Evolutionary conservation across 2,888 invertebrate genomes (phyloP).

Genomic region (Drosophila greeni): DNA sequence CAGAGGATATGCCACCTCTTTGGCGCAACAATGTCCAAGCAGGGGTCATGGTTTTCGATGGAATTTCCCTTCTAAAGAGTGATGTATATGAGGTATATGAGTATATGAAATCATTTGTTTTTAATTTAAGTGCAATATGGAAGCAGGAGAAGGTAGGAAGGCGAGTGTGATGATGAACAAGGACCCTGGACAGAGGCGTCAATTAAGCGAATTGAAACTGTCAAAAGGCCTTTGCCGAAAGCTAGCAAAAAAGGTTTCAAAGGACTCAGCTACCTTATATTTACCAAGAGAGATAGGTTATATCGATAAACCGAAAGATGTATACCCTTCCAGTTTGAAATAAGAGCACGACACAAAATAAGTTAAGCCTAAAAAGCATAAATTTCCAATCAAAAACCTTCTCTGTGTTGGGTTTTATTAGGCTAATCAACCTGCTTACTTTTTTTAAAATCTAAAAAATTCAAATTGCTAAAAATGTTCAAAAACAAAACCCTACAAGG

Average conservation of each 20-base stretch:
- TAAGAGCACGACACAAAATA: too few relatives aligned
- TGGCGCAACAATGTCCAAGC: background rate
- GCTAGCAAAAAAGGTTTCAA: background rate
- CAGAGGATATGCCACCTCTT: background rate
- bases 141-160: background rate
- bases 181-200: conserved; percentile 5
- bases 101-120: background rate
- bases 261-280: background rate
- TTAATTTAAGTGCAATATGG: background rate
- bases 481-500: too few relatives aligned
- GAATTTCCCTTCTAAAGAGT: background rate
- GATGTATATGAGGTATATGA: too few relatives aligned
- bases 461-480: too few relatives aligned
- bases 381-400: too few relatives aligned
- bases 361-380: too few relatives aligned
- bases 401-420: too few relatives aligned
- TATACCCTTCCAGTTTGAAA: too few relatives aligned
- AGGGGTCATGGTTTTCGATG: background rate
- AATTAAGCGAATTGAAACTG: conserved; percentile 14
- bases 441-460: too few relatives aligned
- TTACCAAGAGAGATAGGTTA: too few relatives aligned
- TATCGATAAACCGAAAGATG: background rate
- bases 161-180: background rate
- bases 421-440: too few relatives aligned
- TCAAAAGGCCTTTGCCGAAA: background rate